phyloP scores from a whole-genome alignment of 2,888 invertebrate species.

The Pristionchus japonicus region DNA sequence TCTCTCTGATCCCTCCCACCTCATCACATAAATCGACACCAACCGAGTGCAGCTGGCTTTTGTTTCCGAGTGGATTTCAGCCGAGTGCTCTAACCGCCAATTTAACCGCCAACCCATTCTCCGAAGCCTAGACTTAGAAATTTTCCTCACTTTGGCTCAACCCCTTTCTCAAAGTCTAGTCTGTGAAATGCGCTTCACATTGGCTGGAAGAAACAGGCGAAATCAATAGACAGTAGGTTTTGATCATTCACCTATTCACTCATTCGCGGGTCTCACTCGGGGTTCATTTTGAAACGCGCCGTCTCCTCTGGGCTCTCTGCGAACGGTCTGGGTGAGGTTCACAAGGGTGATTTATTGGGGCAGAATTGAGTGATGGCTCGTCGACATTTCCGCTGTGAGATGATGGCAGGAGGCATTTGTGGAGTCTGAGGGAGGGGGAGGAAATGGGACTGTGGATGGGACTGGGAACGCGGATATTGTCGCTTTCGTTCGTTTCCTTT shows the following conservation, averaged over 20 bases:
- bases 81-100: neutral
- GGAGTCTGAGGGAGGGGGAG: neutral
- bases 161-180: too few species aligned
- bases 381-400: neutral
- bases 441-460: neutral
- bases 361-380: constrained; percentile 1
- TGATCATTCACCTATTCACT: too few species aligned
- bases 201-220: too few species aligned
- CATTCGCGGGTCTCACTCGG: neutral
- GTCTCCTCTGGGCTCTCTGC: neutral
- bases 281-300: neutral
- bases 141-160: too few species aligned
- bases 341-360: constrained; percentile 18
- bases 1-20: neutral
- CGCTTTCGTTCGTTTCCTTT: neutral
- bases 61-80: neutral
- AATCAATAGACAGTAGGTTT: too few species aligned
- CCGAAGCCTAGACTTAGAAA: too few species aligned
- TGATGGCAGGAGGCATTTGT: constrained; percentile 8
- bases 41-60: constrained; percentile 15
- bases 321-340: constrained; percentile 3
- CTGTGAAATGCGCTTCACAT: too few species aligned
- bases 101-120: neutral
- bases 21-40: constrained; percentile 28
- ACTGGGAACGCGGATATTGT: neutral